Percentiles rank a stretch among this genome's conserved stretches.
Evolutionary conservation across 2,888 invertebrate genomes (phyloP).

Genomic region (Dolomedes plantarius): DNA sequence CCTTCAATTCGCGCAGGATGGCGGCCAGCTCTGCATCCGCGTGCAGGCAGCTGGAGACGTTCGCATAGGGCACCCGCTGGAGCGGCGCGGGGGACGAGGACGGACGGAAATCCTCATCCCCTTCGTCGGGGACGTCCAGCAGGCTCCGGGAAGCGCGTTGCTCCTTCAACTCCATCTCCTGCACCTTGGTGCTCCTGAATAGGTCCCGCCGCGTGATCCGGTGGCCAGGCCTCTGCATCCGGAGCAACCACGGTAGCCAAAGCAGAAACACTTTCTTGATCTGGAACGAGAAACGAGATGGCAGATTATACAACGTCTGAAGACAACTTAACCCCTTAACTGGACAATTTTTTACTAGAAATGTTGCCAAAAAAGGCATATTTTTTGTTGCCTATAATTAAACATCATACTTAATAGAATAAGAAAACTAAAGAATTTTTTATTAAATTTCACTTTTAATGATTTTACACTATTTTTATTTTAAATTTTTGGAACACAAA

Average conservation of each 20-base stretch:
- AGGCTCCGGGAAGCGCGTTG: conserved; percentile 90
- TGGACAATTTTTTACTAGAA: no score
- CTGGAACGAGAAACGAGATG: conserved; percentile 79
- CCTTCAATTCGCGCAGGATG: conserved; percentile 94
- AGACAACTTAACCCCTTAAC: no score
- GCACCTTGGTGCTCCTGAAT: conserved; percentile 82
- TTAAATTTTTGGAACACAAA: no score
- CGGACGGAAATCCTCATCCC: conserved; percentile 89
- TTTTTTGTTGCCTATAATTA: no score
- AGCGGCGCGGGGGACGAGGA: conserved; percentile 42
- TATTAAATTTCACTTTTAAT: no score
- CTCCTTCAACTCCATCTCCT: conserved; percentile 91
- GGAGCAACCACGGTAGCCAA: conserved; percentile 97
- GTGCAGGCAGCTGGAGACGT: conserved; percentile 69
- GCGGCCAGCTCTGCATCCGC: conserved; percentile 87
- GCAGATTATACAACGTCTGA: no score
- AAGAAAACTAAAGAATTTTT: no score
- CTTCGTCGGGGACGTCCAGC: conserved; percentile 77
- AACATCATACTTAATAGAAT: no score
- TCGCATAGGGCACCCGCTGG: conserved; percentile 74
- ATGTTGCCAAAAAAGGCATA: no score
- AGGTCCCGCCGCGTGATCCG: conserved; percentile 87
- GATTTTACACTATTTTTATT: no score
- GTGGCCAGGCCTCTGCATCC: conserved; percentile 97
- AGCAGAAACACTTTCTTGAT: conserved; percentile 95